phyloP scores from a whole-genome alignment of 1,140 invertebrate species.

The Coelopa frigida region DNA sequence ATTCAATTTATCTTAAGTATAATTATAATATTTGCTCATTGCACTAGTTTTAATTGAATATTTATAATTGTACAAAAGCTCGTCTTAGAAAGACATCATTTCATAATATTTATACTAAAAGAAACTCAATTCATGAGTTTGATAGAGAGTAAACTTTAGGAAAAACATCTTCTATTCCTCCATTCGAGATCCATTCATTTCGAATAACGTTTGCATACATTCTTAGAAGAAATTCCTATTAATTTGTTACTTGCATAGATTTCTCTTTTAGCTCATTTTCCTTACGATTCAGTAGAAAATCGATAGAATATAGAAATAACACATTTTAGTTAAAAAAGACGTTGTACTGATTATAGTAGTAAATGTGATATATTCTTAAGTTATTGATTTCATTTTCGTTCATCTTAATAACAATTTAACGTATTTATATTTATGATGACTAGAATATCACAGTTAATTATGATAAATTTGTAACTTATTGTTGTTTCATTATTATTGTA shows the following conservation, averaged over 20 bases:
- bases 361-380: conserved; percentile 13
- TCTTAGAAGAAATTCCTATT: background rate
- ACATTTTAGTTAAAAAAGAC: too few relatives aligned
- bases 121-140: too few relatives aligned
- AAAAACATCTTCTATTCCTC: conserved; percentile 6
- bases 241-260: conserved; percentile 8
- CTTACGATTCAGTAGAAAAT: too few relatives aligned
- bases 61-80: conserved; percentile 6
- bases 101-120: too few relatives aligned
- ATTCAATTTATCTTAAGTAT: background rate
- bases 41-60: conserved; percentile 6
- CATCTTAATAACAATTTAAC: too few relatives aligned
- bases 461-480: too few relatives aligned
- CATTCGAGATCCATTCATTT: conserved; percentile 1
- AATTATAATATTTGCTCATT: background rate
- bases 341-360: conserved; percentile 11
- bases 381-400: background rate
- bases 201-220: conserved; percentile 1
- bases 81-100: too few relatives aligned
- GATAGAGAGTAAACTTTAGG: background rate
- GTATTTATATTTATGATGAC: too few relatives aligned
- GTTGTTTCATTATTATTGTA: too few relatives aligned
- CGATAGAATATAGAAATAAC: too few relatives aligned
- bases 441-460: too few relatives aligned
- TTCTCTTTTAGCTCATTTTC: conserved; percentile 1